Evolutionary conservation across 1,140 invertebrate species (phyloP).

Genomic region (Neocloeon triangulifer): DNA sequence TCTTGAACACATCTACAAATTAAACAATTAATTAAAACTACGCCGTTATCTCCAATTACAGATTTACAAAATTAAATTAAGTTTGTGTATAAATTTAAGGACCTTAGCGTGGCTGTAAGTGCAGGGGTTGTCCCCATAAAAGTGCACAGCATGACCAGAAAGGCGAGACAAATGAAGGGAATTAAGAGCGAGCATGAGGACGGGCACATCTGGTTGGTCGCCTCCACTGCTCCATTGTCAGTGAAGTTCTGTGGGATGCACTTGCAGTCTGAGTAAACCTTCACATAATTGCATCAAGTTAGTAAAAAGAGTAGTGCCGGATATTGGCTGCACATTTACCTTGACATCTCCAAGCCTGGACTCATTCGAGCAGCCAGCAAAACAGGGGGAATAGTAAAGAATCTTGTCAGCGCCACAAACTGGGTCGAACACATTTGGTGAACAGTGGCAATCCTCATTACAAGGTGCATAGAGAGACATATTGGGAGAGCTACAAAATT

Average conservation of each 20-base stretch:
- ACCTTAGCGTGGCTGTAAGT: constrained; percentile 48
- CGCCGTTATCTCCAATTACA: background rate
- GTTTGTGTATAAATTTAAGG: too few relatives aligned
- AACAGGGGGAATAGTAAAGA: constrained; percentile 65
- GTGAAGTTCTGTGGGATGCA: constrained; percentile 19
- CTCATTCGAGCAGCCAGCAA: constrained; percentile 45
- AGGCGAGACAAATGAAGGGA: constrained; percentile 38
- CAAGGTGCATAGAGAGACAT: constrained; percentile 24
- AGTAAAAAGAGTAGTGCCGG: background rate
- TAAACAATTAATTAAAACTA: background rate
- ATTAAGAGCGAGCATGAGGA: constrained; percentile 36
- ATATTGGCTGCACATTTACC: constrained; percentile 7
- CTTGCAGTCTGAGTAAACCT: constrained; percentile 29
- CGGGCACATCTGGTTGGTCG: constrained; percentile 35
- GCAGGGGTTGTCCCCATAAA: constrained; percentile 58
- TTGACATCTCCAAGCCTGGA: constrained; percentile 14
- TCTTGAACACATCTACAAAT: constrained; percentile 45
- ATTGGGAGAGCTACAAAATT: constrained; percentile 1
- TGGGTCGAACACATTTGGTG: constrained; percentile 26
- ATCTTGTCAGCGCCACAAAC: constrained; percentile 58
- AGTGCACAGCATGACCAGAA: constrained; percentile 48
- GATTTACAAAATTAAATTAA: background rate
- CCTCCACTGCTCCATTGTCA: constrained; percentile 13
- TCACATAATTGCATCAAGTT: background rate
- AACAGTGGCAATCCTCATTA: constrained; percentile 38